Evolutionary conservation across 2,888 invertebrate genomes (phyloP), one percentile per base, ranked within the genome.

Genomic region (Nipponacmea schrenckii): DNA sequence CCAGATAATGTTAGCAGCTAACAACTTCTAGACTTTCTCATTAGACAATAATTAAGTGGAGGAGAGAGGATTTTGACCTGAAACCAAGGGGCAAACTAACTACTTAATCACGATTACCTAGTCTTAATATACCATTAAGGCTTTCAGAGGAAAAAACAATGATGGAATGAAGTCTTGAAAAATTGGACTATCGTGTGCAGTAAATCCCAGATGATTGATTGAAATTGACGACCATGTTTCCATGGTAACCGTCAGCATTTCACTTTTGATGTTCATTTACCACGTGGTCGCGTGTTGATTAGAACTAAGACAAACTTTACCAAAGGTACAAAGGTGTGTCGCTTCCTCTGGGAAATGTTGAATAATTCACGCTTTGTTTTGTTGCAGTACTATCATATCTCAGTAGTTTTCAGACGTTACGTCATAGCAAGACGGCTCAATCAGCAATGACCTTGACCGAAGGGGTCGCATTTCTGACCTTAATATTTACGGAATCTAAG

Each of bases 221-320:
- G 56, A 56, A 56, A 56, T 56, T 56, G 56, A 56, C 56, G 56
- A 56, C 56, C 56, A 24, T 14, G 56, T 56, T 56, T 24, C 56
- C 56, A 56, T 56, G 24, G 56, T 56, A 56, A 56, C 56, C 56
- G 56, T 56, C 56, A 56, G 56, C 56, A 24, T 56, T 56, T 56
- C 56, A 24, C 56, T 24, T 56, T 56, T 56, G 56, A 56, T 56
- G 56, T 56, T 56, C 24, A 56, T 56, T 56, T 56, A 39, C 56
- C 56, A 56, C 56, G 56, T 56, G 56, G 56, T 56, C 56, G 56
- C 56, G 56, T 56, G 56, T 56, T 56, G 56, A 56, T 56, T 56
- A 56, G 24, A 56, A 56, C 20, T 56, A 56, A 24, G 12, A 56
- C 56, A 56, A 56, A 56, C 56, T 56, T 20, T 56, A 56, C 24